These are phyloP conservation scores for Hyalella azteca DNA, from an alignment of 2,888 invertebrate genomes.

Conservation along the genomic window DNA sequence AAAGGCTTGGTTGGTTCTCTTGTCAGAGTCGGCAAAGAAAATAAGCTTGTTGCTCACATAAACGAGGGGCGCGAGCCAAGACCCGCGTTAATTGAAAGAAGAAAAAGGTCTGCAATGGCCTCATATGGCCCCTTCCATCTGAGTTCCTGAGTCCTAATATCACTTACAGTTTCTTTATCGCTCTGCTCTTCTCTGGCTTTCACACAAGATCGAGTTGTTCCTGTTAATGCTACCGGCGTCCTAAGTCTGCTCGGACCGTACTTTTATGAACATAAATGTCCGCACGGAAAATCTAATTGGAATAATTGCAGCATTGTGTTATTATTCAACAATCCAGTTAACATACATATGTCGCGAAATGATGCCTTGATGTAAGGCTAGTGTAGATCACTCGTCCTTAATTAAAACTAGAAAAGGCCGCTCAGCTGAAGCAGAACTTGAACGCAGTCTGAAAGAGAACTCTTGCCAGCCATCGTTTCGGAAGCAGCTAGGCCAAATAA, in stretches of 20 bases:
- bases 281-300: too few species aligned
- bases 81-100: constrained; percentile 30
- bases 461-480: background rate
- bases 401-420: too few species aligned
- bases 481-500: constrained; percentile 1
- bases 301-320: too few species aligned
- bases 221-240: too few species aligned
- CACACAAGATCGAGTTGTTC: constrained; percentile 21
- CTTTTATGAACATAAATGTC: too few species aligned
- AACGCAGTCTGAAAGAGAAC: too few species aligned
- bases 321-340: too few species aligned
- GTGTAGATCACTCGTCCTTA: too few species aligned
- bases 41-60: constrained; percentile 35
- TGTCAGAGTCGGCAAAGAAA: constrained; percentile 11
- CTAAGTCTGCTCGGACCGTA: too few species aligned
- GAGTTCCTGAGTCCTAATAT: constrained; percentile 35
- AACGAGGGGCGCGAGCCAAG: constrained; percentile 28
- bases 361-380: too few species aligned
- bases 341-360: too few species aligned
- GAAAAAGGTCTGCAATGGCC: constrained; percentile 36
- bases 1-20: background rate
- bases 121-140: constrained; percentile 33
- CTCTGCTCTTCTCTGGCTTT: constrained; percentile 3
- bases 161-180: constrained; percentile 35
- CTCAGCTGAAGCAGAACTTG: too few species aligned